phyloP scores from a whole-genome alignment of 2,797 vertebrate species.

The Enteromius anoplus region DNA sequence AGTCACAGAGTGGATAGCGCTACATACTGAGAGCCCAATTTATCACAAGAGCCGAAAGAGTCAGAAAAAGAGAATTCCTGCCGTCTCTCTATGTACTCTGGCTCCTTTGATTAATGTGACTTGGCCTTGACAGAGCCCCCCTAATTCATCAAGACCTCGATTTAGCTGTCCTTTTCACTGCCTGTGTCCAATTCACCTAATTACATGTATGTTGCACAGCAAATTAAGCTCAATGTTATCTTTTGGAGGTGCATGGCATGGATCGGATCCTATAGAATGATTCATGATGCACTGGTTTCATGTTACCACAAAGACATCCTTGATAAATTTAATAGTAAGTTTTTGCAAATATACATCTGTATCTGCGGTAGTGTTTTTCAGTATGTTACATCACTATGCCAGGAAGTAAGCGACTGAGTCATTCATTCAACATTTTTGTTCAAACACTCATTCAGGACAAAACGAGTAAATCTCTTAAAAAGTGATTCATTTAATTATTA shows the following conservation, averaged over 20 bases:
- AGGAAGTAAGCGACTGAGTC: neutral
- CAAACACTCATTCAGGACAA: neutral
- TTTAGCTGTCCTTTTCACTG: constrained; percentile 72
- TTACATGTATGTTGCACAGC: constrained; percentile 73
- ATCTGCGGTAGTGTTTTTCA: neutral
- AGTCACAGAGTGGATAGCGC: constrained; percentile 73
- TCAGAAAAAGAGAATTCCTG: constrained; percentile 40
- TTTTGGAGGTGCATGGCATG: constrained; percentile 65
- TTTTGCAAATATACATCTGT: neutral
- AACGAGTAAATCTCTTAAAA: neutral
- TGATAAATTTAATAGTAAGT: neutral
- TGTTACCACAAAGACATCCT: constrained; percentile 21
- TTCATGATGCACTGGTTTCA: constrained; percentile 17
- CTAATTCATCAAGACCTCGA: constrained; percentile 83
- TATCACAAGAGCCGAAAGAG: constrained; percentile 68
- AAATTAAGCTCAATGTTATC: constrained; percentile 75
- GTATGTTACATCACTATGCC: neutral
- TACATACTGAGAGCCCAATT: constrained; percentile 65
- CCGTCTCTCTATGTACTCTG: constrained; percentile 61
- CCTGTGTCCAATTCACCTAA: constrained; percentile 78
- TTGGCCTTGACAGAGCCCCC: constrained; percentile 74
- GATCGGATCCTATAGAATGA: constrained; percentile 34
- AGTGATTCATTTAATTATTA: neutral
- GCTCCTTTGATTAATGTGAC: constrained; percentile 84
- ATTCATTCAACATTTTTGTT: neutral